phyloP scores from a whole-genome alignment of 2,797 vertebrate genomes.

The Neosilurus mollespiculum region DNA sequence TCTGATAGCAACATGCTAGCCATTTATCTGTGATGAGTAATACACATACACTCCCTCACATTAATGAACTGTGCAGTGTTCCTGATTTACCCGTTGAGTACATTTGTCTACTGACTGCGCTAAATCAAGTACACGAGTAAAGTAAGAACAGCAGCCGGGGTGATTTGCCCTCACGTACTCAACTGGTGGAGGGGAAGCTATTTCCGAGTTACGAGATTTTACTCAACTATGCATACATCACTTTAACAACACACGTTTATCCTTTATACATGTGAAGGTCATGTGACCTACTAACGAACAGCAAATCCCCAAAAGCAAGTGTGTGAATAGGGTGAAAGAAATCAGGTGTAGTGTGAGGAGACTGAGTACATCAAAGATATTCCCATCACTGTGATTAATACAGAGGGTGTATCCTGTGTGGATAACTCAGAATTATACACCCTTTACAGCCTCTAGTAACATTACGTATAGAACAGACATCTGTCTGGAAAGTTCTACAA shows the following conservation, averaged over 20 bases:
- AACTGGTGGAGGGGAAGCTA: no score
- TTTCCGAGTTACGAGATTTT: background rate
- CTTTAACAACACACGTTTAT: background rate
- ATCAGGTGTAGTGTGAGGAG: background rate
- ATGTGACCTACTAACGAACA: background rate
- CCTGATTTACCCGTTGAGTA: no score
- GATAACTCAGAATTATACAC: background rate
- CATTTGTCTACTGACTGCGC: background rate
- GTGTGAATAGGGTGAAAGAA: background rate
- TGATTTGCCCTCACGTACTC: no score
- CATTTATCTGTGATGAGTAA: background rate
- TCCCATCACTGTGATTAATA: background rate
- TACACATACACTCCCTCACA: background rate
- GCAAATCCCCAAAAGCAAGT: background rate
- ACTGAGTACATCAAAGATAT: background rate
- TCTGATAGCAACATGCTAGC: background rate
- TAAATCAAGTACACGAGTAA: background rate
- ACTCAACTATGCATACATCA: no score
- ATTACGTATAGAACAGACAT: background rate
- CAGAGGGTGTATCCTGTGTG: background rate
- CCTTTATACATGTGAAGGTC: background rate
- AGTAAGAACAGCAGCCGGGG: no score
- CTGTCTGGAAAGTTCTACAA: background rate
- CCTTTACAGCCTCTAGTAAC: background rate
- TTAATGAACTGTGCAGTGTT: background rate